Base-by-base conservation (phyloP, 2,797 vertebrate genomes). In the Xiphorhynchus erythropygius region DNA sequence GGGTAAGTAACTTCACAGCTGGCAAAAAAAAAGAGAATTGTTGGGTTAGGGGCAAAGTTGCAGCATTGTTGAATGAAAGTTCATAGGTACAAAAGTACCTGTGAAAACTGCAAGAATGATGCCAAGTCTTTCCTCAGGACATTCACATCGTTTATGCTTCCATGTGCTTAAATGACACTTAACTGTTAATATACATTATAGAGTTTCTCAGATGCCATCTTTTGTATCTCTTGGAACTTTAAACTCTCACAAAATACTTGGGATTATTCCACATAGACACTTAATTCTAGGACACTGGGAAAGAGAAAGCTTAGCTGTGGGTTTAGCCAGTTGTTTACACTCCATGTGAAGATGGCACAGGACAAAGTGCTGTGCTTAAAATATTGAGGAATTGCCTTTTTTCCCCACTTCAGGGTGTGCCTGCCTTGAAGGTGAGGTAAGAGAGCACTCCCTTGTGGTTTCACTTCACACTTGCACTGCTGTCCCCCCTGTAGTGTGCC, bases 271-370 rank as follows among this genome's bases (percentile, higher is more conserved):
- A 63, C 25, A 21, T 2, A 44, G 73, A 22, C 42, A 59, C 3
- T 7, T 17, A 53, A 28, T 59, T 44, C 17, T 68, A 39, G 30
- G 27, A 30, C 13, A 69, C 8, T 33, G 15, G 39, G 30, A 41
- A 64, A 53, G 46, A 23, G 73, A 33, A 60, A 18, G 8, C 0
- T 0, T 39, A 11, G 39, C 15, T 15, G 7, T 42, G 3, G 5
- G 49, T 17, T 71, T 57, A 42, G 16, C 9, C 17, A 8, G 16
- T 60, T 82, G 41, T 62, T 8, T 25, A 9, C 3, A 2, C 8
- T 42, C 22, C 23, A 4, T 0, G 1, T 13, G 33, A 52, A 75
- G n/a, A 27, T 7, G 25, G 24, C n/a, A 27, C 9, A 13, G n/a
- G 21, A 60, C 7, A 7, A 79, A 56, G 52, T 56, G 46, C 25